These are phyloP conservation scores for Enteromius mattozi DNA, from an alignment of 2,797 vertebrate genomes.

Conservation along the genomic window DNA sequence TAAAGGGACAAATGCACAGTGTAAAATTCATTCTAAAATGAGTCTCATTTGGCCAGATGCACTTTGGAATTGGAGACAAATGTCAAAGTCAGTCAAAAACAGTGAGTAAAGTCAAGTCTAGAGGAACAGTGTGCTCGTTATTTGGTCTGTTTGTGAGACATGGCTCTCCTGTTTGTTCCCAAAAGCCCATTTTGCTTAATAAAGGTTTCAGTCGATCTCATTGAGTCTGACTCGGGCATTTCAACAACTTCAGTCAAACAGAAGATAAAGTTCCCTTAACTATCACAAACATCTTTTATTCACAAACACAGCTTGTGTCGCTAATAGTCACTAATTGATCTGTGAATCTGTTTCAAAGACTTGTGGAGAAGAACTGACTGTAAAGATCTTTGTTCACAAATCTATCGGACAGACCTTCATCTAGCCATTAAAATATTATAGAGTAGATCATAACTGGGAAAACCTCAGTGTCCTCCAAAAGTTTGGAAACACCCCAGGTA, in stretches of 20 bases:
- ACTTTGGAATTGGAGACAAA: not conserved
- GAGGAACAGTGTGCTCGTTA: not conserved
- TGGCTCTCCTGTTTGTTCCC: not conserved
- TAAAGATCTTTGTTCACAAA: not conserved
- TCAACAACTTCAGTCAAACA: not conserved
- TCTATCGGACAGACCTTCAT: not conserved
- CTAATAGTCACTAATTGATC: not conserved
- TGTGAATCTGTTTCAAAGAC: not conserved
- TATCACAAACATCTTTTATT: not conserved
- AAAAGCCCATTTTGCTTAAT: not conserved
- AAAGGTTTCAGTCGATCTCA: not conserved
- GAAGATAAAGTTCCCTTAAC: not conserved
- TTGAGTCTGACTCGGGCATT: not conserved
- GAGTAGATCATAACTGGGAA: not conserved
- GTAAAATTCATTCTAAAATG: not conserved
- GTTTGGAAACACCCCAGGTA: not conserved
- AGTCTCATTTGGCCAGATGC: conserved; percentile 5
- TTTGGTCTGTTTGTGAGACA: not conserved
- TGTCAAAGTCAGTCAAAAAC: not conserved
- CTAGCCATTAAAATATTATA: not conserved
- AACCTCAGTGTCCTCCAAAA: not conserved
- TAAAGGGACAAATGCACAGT: not conserved
- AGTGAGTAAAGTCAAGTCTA: not conserved
- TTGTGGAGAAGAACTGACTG: too few relatives aligned
- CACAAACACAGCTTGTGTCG: not conserved